Base-by-base conservation (phyloP, 2,888 invertebrate species). In the Troides helena region DNA sequence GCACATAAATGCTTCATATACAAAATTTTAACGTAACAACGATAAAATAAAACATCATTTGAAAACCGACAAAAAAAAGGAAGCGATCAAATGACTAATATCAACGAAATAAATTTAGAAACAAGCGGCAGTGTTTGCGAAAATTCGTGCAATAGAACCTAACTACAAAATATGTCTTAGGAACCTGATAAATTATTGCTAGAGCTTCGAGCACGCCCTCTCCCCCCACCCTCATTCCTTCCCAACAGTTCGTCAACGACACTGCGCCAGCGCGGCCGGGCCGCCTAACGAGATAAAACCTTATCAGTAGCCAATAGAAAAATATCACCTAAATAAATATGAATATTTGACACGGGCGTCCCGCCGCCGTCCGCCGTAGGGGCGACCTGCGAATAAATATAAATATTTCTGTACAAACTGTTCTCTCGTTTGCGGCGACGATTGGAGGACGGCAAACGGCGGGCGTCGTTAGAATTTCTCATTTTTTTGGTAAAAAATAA, bases 261-360 rank as follows among this genome's bases (percentile, higher is more conserved):
- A 84, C 82, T 80, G 84, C 78, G 81, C 81, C 82, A 85, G 83
- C 84, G 82, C 75, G 76, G 79, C 83, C 85, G 85, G 83, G 82
- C 81, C 83, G 81, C 88, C 85, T 87, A 88, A 88, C 89, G 88
- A 88, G 87, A 87, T 88, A 86, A 88, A 87, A 89, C 88, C 90
- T 90, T 89, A 90, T 88, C 87, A 89, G 91, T 90, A 91, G 92
- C 92, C 92, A 89, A 92, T 92, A 92, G 90, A 92, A 92, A 92
- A 92, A 92, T 92, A 92, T 92, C 91, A 92, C 92, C 89, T 90
- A 92, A 92, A 92, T 90, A 92, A 91, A 91, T 90, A 91, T 90
- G 85, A 86, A 85, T 87, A 88, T 87, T 81, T 85, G 79, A 84
- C 81, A 82, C 84, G 83, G 83, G 82, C 79, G 76, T 76, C 75